A percentile compares a stretch with the other conserved stretches of the same genome.
phyloP scores from a whole-genome alignment of 64 coral and sea anemone genomes.

The Acropora yongei region DNA sequence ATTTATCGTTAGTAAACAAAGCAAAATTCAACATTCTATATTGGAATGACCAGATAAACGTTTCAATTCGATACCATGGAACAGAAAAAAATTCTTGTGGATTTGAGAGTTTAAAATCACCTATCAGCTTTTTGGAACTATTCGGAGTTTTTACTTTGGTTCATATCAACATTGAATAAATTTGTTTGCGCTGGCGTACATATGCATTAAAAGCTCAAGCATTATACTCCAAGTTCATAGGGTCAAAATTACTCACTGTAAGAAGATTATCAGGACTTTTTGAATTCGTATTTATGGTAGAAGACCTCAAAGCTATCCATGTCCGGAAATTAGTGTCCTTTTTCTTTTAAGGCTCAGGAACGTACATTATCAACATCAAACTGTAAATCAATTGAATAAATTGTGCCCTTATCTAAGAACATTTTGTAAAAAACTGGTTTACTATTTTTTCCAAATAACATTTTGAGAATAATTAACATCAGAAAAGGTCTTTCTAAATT shows the following conservation, averaged over 20 bases:
- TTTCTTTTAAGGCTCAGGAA: background rate
- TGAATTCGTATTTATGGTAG: background rate
- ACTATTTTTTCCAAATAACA: conserved; percentile 18
- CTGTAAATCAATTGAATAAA: background rate
- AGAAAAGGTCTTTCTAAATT: conserved; percentile 13
- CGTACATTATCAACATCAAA: conserved; percentile 1
- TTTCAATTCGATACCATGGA: background rate
- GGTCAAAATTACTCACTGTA: background rate
- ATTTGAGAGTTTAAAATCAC: background rate
- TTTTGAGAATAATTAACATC: conserved; percentile 18
- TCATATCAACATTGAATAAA: background rate
- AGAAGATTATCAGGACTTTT: background rate
- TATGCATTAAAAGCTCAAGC: too few species aligned
- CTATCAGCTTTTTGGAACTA: background rate
- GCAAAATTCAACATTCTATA: conserved; percentile 1
- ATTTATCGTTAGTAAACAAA: background rate
- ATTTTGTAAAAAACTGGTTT: conserved; percentile 2
- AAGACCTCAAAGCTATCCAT: conserved; percentile 2
- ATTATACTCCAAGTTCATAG: background rate
- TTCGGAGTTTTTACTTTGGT: background rate
- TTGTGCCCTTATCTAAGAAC: background rate
- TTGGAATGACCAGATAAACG: background rate
- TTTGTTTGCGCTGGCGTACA: too few species aligned
- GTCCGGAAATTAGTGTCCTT: background rate
- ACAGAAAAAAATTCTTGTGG: background rate